Evolutionary conservation across 2,797 vertebrate species (phyloP).

Genomic region (Tenualosa thibaudeaui): DNA sequence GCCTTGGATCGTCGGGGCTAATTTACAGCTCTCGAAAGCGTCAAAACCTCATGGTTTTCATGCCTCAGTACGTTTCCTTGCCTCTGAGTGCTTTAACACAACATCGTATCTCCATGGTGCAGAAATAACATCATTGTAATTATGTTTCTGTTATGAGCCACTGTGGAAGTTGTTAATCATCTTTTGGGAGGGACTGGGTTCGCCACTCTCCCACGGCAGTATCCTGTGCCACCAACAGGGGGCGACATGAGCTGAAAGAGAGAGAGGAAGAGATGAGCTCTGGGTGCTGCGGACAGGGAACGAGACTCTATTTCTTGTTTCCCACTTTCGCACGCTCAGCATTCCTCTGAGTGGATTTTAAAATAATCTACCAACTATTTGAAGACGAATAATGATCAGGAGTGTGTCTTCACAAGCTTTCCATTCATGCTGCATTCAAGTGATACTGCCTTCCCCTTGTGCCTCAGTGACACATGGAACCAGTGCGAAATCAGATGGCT

Average conservation of each 20-base stretch:
- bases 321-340: constrained; percentile 1
- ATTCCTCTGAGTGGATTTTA: constrained; percentile 8
- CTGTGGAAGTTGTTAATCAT: constrained; percentile 27
- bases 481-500: neutral
- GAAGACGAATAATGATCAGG: neutral
- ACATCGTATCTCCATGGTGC: constrained; percentile 1
- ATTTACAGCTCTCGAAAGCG: constrained; percentile 17
- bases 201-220: constrained; percentile 24
- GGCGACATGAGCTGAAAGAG: constrained; percentile 47
- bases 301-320: neutral
- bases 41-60: constrained; percentile 10
- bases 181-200: constrained; percentile 6
- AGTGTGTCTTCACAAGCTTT: neutral
- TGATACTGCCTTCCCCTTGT: neutral
- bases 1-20: neutral
- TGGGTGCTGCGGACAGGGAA: neutral
- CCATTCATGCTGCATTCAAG: neutral
- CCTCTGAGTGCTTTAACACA: neutral
- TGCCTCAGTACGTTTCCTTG: neutral
- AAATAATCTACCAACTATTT: constrained; percentile 19
- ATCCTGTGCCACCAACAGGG: constrained; percentile 37
- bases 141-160: constrained; percentile 9
- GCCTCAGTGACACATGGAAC: neutral
- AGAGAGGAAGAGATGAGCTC: neutral
- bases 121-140: constrained; percentile 25